Percentiles rank a stretch among this genome's conserved stretches.
These are phyloP conservation scores for Tribolium freemani DNA, from an alignment of 2,888 invertebrate genomes.

Conservation along the genomic window DNA sequence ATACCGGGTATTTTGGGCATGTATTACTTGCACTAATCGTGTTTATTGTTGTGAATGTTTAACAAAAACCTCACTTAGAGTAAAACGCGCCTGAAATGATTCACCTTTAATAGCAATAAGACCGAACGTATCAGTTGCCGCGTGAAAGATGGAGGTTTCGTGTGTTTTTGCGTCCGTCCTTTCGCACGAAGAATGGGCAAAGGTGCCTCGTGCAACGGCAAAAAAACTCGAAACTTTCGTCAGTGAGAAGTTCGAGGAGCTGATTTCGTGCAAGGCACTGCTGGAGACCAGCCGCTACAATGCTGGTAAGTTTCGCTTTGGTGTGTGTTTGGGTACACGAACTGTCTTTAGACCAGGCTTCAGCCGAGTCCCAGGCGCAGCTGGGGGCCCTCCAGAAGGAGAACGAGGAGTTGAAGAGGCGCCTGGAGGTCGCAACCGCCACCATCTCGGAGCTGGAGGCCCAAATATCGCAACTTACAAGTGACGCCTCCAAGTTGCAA, in stretches of 20 bases:
- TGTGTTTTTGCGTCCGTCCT: slow-evolving; percentile 66
- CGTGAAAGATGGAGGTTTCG: slow-evolving; percentile 59
- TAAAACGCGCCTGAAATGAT: slow-evolving; percentile 1
- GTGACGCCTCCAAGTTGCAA: slow-evolving; percentile 76
- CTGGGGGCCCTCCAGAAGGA: slow-evolving; percentile 73
- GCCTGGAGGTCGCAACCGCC: slow-evolving; percentile 74
- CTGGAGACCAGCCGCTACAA: slow-evolving; percentile 77
- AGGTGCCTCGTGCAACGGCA: slow-evolving; percentile 70
- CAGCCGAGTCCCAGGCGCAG: slow-evolving; percentile 71
- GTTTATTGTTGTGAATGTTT: slow-evolving; percentile 5
- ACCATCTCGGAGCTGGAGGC: slow-evolving; percentile 76
- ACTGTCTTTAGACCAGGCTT: slow-evolving; percentile 71
- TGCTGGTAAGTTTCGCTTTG: slow-evolving; percentile 70
- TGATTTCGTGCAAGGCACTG: slow-evolving; percentile 80
- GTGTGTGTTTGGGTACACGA: not conserved
- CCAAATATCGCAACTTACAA: slow-evolving; percentile 75
- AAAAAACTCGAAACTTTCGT: slow-evolving; percentile 76
- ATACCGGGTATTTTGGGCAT: slow-evolving; percentile 27
- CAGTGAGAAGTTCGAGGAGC: slow-evolving; percentile 77
- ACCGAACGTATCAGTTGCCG: not conserved
- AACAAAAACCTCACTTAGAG: not conserved
- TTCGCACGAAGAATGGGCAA: slow-evolving; percentile 71
- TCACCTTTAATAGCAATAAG: not conserved
- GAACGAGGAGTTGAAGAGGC: slow-evolving; percentile 75
- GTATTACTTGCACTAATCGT: slow-evolving; percentile 3